Evolutionary conservation across 2,797 vertebrate species (phyloP).

Genomic region (Lerista edwardsae): DNA sequence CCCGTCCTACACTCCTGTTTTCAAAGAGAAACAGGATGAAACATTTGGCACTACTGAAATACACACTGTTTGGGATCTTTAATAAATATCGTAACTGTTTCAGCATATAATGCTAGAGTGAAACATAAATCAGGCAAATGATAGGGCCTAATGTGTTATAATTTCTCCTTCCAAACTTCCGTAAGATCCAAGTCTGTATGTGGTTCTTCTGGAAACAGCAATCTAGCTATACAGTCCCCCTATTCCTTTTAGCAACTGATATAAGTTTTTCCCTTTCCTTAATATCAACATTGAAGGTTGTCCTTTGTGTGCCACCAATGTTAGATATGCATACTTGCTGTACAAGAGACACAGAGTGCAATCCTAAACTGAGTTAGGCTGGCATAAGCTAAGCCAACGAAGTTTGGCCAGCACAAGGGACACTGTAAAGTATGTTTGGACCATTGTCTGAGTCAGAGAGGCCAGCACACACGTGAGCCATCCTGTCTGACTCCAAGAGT

Average conservation of each 20-base stretch:
- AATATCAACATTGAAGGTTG: too few relatives aligned
- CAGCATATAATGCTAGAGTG: slow-evolving; percentile 35
- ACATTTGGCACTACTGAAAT: slow-evolving; percentile 61
- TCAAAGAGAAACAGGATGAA: slow-evolving; percentile 52
- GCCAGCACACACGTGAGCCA: too few relatives aligned
- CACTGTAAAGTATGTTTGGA: too few relatives aligned
- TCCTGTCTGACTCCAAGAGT: too few relatives aligned
- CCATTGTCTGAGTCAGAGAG: too few relatives aligned
- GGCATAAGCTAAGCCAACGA: too few relatives aligned
- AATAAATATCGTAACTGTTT: slow-evolving; percentile 39
- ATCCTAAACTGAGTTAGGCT: too few relatives aligned
- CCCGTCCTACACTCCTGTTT: slow-evolving; percentile 56
- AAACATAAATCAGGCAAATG: not conserved
- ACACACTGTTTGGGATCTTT: slow-evolving; percentile 48
- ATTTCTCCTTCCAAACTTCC: slow-evolving; percentile 52
- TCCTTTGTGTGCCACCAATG: too few relatives aligned
- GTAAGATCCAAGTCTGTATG: slow-evolving; percentile 39
- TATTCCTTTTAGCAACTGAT: not conserved
- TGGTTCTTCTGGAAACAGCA: not conserved
- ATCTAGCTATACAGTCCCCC: rapidly evolving
- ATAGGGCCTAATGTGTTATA: not conserved
- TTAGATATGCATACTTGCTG: too few relatives aligned
- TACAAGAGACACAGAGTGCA: too few relatives aligned
- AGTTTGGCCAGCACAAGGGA: too few relatives aligned
- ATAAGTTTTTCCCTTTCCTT: not conserved